phyloP scores from a whole-genome alignment of 2,888 invertebrate genomes.

The Nycteola revayana region DNA sequence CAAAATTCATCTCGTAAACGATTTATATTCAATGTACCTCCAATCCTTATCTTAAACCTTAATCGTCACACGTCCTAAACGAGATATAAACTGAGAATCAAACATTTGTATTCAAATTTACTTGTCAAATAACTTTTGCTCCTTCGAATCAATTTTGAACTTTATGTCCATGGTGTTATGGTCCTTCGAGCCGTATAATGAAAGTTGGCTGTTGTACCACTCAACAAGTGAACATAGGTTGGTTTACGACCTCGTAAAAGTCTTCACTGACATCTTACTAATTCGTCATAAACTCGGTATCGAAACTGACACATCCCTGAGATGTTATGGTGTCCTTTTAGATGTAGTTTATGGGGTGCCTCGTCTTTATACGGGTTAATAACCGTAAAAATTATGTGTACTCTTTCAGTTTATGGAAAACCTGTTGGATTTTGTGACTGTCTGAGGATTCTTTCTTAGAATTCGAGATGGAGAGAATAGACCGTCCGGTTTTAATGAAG shows the following conservation, averaged over 20 bases:
- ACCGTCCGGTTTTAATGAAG: too few relatives aligned
- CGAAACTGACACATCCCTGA: slow-evolving; percentile 37
- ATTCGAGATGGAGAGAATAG: too few relatives aligned
- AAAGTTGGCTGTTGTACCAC: slow-evolving; percentile 22
- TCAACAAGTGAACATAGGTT: slow-evolving; percentile 76
- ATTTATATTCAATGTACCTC: slow-evolving; percentile 22
- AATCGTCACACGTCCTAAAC: slow-evolving; percentile 23
- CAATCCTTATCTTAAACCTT: slow-evolving; percentile 24
- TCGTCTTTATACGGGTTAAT: slow-evolving; percentile 47
- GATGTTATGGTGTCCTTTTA: slow-evolving; percentile 41
- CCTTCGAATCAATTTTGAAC: slow-evolving; percentile 10
- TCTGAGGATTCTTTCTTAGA: not conserved
- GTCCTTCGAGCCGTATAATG: slow-evolving; percentile 10
- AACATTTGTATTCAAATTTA: slow-evolving; percentile 40
- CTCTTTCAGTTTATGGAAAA: slow-evolving; percentile 27
- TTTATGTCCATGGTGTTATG: slow-evolving; percentile 9
- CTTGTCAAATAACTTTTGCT: slow-evolving; percentile 2
- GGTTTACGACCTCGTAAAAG: slow-evolving; percentile 68
- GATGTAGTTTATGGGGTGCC: slow-evolving; percentile 42
- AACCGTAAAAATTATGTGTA: slow-evolving; percentile 45
- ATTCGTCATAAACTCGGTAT: slow-evolving; percentile 68
- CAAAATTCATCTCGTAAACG: slow-evolving; percentile 6
- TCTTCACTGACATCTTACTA: slow-evolving; percentile 67
- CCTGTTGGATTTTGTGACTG: slow-evolving; percentile 31
- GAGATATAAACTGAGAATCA: slow-evolving; percentile 22